Percentiles rank a stretch among this genome's conserved stretches.
Conservation (phyloP, 2,888 invertebrate genomes). For the Acanthosepion esculentum region DNA sequence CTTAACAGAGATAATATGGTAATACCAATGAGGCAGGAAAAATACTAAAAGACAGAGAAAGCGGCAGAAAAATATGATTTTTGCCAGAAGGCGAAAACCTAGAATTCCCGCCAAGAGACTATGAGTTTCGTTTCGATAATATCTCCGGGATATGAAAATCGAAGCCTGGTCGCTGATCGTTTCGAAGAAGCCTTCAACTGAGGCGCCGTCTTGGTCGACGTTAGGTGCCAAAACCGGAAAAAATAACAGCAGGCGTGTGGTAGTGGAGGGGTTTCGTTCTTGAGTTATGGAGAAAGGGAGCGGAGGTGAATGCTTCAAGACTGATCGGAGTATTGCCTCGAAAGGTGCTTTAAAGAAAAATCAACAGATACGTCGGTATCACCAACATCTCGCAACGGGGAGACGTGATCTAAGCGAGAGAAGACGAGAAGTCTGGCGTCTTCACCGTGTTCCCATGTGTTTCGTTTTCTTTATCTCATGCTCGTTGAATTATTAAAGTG, state of each 20-base stretch:
- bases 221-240: not conserved
- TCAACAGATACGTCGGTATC: not conserved
- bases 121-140: not conserved
- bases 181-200: not conserved
- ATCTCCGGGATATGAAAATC: slow-evolving; percentile 9
- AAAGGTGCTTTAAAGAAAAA: not conserved
- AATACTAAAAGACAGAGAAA: too few species aligned
- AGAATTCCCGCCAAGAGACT: not conserved
- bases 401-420: not conserved
- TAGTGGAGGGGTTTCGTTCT: not conserved
- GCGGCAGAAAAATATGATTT: not conserved
- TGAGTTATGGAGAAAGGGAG: not conserved
- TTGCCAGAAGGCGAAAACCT: not conserved
- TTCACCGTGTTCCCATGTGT: too few species aligned
- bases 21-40: too few species aligned
- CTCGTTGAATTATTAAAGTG: not conserved
- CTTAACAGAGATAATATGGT: too few species aligned
- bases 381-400: not conserved
- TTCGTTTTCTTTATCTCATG: not conserved
- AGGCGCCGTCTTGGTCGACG: not conserved
- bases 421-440: slow-evolving; percentile 11
- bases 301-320: not conserved
- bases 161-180: not conserved
- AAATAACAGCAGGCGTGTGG: not conserved
- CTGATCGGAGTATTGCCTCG: not conserved